phyloP scores from a whole-genome alignment of 2,113 vertebrate species.

The Colius striatus region DNA sequence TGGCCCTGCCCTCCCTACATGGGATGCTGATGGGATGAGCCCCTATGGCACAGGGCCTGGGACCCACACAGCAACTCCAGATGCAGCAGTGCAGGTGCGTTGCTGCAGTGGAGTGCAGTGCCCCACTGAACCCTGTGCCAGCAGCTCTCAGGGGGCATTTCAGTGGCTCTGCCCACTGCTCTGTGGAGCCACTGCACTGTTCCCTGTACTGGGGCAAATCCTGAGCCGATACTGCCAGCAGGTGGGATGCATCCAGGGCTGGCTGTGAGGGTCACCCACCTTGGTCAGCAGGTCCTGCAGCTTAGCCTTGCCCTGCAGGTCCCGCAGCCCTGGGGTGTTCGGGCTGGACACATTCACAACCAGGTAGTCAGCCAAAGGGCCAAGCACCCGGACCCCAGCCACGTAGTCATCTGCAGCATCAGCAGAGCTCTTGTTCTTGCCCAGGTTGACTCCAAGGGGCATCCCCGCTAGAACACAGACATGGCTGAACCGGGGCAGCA shows the following conservation, averaged over 20 bases:
- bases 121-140: fast-evolving
- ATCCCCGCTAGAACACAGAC: conserved; percentile 80
- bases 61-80: fast-evolving
- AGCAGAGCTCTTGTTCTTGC: conserved; percentile 91
- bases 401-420: conserved; percentile 87
- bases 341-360: conserved; percentile 97
- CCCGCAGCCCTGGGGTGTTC: conserved; percentile 89
- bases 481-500: not conserved
- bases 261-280: conserved; percentile 70
- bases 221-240: not conserved
- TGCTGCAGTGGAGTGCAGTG: fast-evolving
- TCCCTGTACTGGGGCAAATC: not conserved
- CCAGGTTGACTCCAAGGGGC: conserved; percentile 93
- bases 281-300: conserved; percentile 83
- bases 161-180: not conserved
- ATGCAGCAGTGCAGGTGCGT: not conserved
- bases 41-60: too few relatives aligned
- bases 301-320: conserved; percentile 86
- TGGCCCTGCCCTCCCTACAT: not conserved
- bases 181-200: fast-evolving
- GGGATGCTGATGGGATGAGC: fast-evolving
- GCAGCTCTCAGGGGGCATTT: not conserved
- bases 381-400: conserved; percentile 85
- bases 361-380: conserved; percentile 93
- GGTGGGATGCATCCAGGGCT: not conserved